phyloP scores from a whole-genome alignment of 2,113 vertebrate genomes.

The Neodon shergylaensis region DNA sequence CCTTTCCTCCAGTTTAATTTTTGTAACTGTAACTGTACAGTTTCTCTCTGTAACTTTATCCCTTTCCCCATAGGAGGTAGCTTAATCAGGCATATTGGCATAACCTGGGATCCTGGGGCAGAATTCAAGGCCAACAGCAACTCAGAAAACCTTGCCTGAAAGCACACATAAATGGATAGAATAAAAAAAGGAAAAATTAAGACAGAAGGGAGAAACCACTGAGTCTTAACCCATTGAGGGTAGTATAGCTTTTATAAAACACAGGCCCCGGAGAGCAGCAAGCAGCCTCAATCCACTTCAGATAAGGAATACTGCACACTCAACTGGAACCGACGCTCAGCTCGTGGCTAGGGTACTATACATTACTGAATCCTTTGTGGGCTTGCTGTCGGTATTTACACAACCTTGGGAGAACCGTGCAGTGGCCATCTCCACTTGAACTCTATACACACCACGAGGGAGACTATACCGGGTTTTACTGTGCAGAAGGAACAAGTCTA shows the following conservation, averaged over 20 bases:
- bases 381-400: not conserved
- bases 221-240: not conserved
- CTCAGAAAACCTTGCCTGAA: not conserved
- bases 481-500: conserved; percentile 49
- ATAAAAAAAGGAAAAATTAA: not conserved
- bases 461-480: not conserved
- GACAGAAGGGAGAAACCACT: not conserved
- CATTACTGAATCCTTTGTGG: not conserved
- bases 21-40: no score
- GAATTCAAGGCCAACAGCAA: not conserved
- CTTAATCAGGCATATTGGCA: not conserved
- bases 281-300: not conserved
- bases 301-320: not conserved
- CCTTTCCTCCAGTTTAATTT: not conserved
- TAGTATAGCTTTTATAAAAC: not conserved
- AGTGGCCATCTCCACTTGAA: not conserved
- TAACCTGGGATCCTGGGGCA: not conserved
- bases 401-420: not conserved
- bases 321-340: not conserved
- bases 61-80: not conserved
- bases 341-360: not conserved
- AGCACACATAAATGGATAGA: not conserved
- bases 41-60: accelerated
- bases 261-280: not conserved
- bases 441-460: not conserved